Base-by-base conservation (phyloP, 2,888 invertebrate species). In the Pterostichus madidus region DNA sequence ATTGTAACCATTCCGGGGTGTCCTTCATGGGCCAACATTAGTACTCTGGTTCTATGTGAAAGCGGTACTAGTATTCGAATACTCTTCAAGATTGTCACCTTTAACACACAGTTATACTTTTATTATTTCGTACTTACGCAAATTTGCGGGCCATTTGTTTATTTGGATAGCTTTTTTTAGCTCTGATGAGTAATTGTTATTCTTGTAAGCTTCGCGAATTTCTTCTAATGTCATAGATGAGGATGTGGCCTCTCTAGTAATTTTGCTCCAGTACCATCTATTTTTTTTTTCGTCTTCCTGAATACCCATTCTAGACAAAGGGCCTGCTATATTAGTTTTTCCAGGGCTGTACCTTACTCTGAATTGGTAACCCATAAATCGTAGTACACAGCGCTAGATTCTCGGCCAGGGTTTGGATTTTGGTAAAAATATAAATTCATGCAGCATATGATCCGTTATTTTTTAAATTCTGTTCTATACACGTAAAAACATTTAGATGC, bases 1-100 rank as follows among this genome's bases (percentile, higher is more conserved):
- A 68, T 80, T 7, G 7, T 3, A 6, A 35, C 39, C 1, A 52
- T 84, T 71, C 83, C 86, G 85, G 84, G 64, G 61, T 85, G 84
- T 10, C 85, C 85, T 35, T 84, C 76, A 56, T 84, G 85, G n/a
- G 84, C 84, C 31, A 84, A 46, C n/a, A 56, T 10, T 39, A 84
- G 35, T 7, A 71, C 76, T 76, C 13, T 32, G 24, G n/a, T 15
- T 80, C 76, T 10, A 0, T 83, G 39, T 5, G 13, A n/a, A 11
- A 11, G 8, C n/a, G 84, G 84, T 11, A 84, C 77, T 11, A 84
- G 35, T 39, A 84, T 76, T 24, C 84, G 7, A 0, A 75, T 64
- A 5, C 64, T 32, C 32, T 32, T 64, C 10, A 64, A 4, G 2
- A 64, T 64, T 64, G 5, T 5, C 64, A n/a, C 31, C 64, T 32